These are phyloP conservation scores for Pseudorhiza aurosa DNA, from an alignment of 30 jellyfish, hydroid and myxozoan genomes.

Conservation along the genomic window DNA sequence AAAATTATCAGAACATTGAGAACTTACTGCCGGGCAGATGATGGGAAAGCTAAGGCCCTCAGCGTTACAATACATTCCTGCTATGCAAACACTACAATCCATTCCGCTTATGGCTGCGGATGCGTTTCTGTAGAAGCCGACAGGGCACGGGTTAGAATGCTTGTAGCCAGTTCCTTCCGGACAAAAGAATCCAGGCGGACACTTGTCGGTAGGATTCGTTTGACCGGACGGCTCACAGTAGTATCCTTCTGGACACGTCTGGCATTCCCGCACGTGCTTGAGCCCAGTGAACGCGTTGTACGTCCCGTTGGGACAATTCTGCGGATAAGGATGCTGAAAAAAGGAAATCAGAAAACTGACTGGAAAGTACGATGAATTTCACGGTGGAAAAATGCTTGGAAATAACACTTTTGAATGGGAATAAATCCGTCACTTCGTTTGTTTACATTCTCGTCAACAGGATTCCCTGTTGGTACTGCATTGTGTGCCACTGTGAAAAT, in stretches of 20 bases:
- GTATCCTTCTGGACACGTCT: slow-evolving; percentile 84
- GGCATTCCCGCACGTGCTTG: slow-evolving; percentile 84
- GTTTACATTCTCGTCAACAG: too few relatives aligned
- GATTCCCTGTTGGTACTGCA: too few relatives aligned
- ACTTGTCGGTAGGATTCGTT: slow-evolving; percentile 67
- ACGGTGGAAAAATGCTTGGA: too few relatives aligned
- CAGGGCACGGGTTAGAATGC: slow-evolving; percentile 91
- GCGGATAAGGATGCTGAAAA: slow-evolving; percentile 77
- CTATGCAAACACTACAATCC: slow-evolving; percentile 94
- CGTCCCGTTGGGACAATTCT: slow-evolving; percentile 96
- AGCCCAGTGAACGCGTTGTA: slow-evolving; percentile 77
- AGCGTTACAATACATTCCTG: slow-evolving; percentile 91
- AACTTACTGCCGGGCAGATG: slow-evolving; percentile 85
- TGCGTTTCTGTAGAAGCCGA: slow-evolving; percentile 93
- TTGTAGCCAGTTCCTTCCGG: slow-evolving; percentile 91
- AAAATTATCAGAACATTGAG: background rate
- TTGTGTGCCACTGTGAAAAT: too few relatives aligned
- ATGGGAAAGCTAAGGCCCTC: slow-evolving; percentile 89
- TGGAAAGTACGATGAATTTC: too few relatives aligned
- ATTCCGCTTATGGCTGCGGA: slow-evolving; percentile 90
- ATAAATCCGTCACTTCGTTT: too few relatives aligned
- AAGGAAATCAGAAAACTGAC: background rate
- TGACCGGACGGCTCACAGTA: slow-evolving; percentile 98
- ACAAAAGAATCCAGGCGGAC: slow-evolving; percentile 97
- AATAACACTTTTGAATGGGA: too few relatives aligned